Conservation (phyloP, 2,797 vertebrate genomes). For the Malacoraja senta region DNA sequence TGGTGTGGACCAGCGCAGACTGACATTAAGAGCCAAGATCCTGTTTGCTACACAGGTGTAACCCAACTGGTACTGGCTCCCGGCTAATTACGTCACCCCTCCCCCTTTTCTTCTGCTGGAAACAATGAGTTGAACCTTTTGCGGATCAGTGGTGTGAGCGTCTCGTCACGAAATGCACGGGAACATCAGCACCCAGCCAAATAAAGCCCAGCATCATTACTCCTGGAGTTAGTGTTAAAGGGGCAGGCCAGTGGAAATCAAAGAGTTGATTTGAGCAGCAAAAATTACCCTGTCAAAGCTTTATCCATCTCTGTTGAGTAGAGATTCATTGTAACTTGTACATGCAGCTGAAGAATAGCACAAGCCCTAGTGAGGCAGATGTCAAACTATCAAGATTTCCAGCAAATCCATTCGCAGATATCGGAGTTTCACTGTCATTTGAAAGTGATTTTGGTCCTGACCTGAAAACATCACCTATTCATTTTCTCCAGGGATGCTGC, state of each 20-base stretch:
- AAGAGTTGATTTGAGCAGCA: too few relatives aligned
- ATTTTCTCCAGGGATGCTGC: too few relatives aligned
- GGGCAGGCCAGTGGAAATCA: neutral
- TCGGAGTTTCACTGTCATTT: too few relatives aligned
- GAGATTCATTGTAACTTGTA: neutral
- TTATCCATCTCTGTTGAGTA: neutral
- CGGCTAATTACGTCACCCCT: neutral
- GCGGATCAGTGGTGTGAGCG: neutral
- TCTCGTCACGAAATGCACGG: neutral
- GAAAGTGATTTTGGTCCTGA: too few relatives aligned
- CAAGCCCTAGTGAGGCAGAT: too few relatives aligned
- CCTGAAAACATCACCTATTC: too few relatives aligned
- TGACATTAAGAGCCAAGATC: neutral
- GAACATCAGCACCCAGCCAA: too few relatives aligned
- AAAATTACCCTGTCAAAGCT: neutral
- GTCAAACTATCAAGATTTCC: too few relatives aligned
- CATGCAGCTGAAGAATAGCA: neutral
- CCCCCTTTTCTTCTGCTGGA: neutral
- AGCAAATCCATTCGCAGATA: too few relatives aligned
- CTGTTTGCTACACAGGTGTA: neutral
- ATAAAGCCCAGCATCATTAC: neutral
- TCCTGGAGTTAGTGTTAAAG: neutral
- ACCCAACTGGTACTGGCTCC: too few relatives aligned
- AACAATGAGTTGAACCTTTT: neutral
- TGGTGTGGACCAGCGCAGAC: neutral